phyloP scores from a whole-genome alignment of 2,888 invertebrate genomes.

The Zygothrica quintamaculata region DNA sequence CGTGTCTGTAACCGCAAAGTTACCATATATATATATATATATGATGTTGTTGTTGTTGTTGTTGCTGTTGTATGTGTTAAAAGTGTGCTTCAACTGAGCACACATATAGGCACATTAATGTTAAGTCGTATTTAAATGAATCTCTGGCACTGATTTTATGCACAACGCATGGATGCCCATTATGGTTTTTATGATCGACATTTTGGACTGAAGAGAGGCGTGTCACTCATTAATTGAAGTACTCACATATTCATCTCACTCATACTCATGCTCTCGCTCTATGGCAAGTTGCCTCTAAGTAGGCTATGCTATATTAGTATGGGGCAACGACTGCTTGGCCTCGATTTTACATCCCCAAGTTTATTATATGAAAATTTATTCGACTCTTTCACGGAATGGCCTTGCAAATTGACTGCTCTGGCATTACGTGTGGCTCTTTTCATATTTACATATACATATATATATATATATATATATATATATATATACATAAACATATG shows the following conservation, averaged over 20 bases:
- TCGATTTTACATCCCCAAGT: conserved; percentile 32
- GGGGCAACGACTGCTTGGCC: conserved; percentile 6
- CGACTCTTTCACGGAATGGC: conserved; percentile 21
- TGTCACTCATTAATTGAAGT: conserved; percentile 46
- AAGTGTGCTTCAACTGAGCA: neutral
- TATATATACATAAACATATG: neutral
- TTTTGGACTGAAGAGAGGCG: conserved; percentile 18
- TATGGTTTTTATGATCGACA: conserved; percentile 50
- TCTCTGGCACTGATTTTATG: conserved; percentile 53
- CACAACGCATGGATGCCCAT: conserved; percentile 42
- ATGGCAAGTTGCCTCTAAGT: conserved; percentile 15
- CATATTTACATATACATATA: conserved; percentile 26
- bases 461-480: conserved; percentile 9
- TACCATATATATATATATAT: conserved; percentile 8
- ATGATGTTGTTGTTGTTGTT: conserved; percentile 1
- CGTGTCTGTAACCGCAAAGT: neutral
- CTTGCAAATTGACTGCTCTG: conserved; percentile 43
- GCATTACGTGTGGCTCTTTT: conserved; percentile 2
- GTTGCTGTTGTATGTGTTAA: neutral
- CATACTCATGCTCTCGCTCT: conserved; percentile 19
- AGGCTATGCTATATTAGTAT: conserved; percentile 11
- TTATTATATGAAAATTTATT: conserved; percentile 46
- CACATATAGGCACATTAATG: neutral
- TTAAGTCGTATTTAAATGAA: conserved; percentile 9
- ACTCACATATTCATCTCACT: conserved; percentile 39